Conservation (phyloP, 2,113 vertebrate species). For the Otis tarda region DNA sequence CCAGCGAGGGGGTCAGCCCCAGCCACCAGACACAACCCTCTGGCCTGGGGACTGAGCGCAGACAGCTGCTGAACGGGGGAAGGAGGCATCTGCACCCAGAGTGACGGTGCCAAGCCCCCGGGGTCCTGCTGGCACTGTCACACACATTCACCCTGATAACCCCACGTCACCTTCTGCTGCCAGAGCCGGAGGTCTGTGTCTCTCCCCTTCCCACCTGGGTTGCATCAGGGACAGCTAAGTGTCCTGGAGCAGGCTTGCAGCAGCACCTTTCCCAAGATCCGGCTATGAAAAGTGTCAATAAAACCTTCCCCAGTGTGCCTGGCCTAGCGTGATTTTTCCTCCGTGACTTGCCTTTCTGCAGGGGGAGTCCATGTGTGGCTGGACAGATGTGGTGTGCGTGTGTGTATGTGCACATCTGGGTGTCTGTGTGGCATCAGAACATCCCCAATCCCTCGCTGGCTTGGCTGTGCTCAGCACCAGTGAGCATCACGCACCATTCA, state of each 20-base stretch:
- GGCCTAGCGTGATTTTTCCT: neutral
- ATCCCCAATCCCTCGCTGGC: accelerated
- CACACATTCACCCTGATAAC: accelerated
- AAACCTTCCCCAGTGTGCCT: neutral
- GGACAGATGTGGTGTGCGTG: too few relatives aligned
- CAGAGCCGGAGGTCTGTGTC: neutral
- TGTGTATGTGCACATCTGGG: accelerated
- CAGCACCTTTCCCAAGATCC: neutral
- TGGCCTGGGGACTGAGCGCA: neutral
- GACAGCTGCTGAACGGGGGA: accelerated
- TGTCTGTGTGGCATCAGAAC: accelerated
- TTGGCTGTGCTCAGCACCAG: accelerated
- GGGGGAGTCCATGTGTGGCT: accelerated
- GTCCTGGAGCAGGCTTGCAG: neutral
- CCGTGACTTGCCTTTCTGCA: neutral
- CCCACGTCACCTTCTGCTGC: neutral
- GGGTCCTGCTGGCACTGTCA: neutral
- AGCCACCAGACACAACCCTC: neutral
- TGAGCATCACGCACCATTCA: too few relatives aligned
- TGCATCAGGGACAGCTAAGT: neutral
- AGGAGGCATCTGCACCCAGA: neutral
- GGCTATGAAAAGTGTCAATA: neutral
- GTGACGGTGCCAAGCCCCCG: neutral
- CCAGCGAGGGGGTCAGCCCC: accelerated
- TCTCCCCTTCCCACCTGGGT: neutral